These are phyloP conservation scores for Cydia fagiglandana DNA, from an alignment of 1,140 invertebrate species.

Conservation along the genomic window DNA sequence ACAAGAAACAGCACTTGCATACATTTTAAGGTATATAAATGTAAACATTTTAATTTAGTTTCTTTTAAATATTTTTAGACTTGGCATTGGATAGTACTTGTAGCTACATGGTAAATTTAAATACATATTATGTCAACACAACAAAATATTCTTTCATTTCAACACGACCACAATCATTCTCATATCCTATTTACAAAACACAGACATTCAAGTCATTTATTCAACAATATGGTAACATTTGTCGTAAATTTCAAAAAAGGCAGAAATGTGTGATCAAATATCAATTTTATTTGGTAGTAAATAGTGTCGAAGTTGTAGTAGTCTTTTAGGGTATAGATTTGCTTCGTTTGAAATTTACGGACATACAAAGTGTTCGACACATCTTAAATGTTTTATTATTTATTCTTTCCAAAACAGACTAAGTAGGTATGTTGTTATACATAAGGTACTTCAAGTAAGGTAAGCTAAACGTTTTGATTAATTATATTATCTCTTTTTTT, in stretches of 20 bases:
- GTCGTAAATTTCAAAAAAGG: neutral
- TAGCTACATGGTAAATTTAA: constrained; percentile 77
- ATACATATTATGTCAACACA: constrained; percentile 74
- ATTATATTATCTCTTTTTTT: neutral
- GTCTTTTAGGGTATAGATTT: neutral
- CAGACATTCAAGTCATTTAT: constrained; percentile 35
- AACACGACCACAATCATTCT: constrained; percentile 53
- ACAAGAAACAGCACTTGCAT: constrained; percentile 56
- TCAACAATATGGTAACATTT: constrained; percentile 20
- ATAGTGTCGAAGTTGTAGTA: no score
- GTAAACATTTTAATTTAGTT: constrained; percentile 62
- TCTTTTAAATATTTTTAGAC: constrained; percentile 54
- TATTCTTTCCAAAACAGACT: neutral
- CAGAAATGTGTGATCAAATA: neutral
- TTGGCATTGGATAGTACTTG: constrained; percentile 69
- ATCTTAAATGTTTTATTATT: neutral
- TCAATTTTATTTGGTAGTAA: no score
- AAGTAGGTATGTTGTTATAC: neutral
- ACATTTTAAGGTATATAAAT: constrained; percentile 56
- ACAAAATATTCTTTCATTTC: constrained; percentile 75
- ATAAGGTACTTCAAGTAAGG: neutral
- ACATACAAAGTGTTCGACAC: neutral
- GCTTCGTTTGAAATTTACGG: neutral
- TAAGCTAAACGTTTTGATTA: neutral
- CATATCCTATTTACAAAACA: constrained; percentile 15